Base-by-base conservation (phyloP, 30 jellyfish, hydroid and myxozoan species). In the Aurelia sp. region DNA sequence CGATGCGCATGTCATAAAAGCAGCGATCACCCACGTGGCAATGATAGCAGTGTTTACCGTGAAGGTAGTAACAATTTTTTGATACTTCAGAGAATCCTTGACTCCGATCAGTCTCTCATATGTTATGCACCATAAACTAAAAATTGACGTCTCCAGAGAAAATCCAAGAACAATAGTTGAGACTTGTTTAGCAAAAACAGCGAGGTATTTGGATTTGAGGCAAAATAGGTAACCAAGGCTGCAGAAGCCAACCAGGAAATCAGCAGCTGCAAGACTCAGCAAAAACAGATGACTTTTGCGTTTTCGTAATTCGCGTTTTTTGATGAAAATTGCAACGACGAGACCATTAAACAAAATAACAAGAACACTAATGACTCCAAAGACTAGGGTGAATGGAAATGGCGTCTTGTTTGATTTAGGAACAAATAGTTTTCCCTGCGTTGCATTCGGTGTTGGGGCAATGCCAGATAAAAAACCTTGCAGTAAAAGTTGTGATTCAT, bases 51-150 rank as follows among this genome's bases (percentile, higher is more conserved):
- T 71, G 47, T 73, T 62, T 11, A 86, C 96, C 15, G 84, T 74
- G 13, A 18, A 44, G 16, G 89, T 35, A 17, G 96, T 86, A 62
- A 86, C 75, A 11, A 86, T 74, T 30, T 66, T 70, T 22, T 86
- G 82, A 69, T 86, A 86, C 65, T 75, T 67, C 27, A 86, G 86
- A 41, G 96, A 76, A 22, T 76, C 74, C 50, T 62, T 72, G 31
- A 86, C 74, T 3, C 84, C 96, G 11, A 86, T 89, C 6, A 86
- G 81, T 53, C 96, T 50, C 55, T 86, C 96, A 81, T 86, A 86
- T 60, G 96, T 86, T 23, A 86, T 50, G 68, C 85, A 86, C 47
- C 86, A 72, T 58, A 86, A 72, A 63, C 96, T 74, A 65, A 86
- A 76, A 68, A 86, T 86, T 3, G 96, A 86, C 27, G 96, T 86